These are phyloP conservation scores for Smutsia temminckii DNA, from an alignment of 2,797 vertebrate genomes.

Conservation along the genomic window DNA sequence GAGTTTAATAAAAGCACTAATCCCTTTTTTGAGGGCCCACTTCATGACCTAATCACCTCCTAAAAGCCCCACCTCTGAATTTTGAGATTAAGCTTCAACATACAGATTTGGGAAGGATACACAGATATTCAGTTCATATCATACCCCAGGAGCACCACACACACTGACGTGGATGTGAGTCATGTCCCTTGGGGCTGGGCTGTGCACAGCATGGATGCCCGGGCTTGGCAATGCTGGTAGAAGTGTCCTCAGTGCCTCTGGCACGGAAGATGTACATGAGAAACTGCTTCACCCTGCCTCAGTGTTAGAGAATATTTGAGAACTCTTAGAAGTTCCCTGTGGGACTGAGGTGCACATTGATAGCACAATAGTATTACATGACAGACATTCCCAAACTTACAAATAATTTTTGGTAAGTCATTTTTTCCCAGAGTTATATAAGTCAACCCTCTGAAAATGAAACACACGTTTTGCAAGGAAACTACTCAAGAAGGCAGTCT, in stretches of 20 bases:
- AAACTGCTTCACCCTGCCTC: not conserved
- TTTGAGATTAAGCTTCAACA: not conserved
- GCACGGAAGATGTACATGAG: not conserved
- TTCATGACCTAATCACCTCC: not conserved
- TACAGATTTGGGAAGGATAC: not conserved
- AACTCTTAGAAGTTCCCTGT: not conserved
- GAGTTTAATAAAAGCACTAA: not conserved
- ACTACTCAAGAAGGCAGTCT: too few species aligned
- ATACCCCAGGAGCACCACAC: too few species aligned
- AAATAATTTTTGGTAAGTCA: not conserved
- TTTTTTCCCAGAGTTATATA: not conserved
- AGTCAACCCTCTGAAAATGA: not conserved
- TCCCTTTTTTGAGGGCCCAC: not conserved
- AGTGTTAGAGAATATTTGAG: not conserved
- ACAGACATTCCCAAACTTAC: not conserved
- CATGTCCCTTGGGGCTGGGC: too few species aligned
- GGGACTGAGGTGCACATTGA: not conserved
- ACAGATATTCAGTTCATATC: not conserved
- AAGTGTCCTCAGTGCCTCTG: not conserved
- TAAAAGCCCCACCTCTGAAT: not conserved
- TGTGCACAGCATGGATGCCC: not conserved
- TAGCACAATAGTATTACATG: not conserved
- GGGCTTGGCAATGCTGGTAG: not conserved
- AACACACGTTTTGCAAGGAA: not conserved
- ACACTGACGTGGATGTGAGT: not conserved